Conservation (phyloP, 2,113 vertebrate species). For the Anoura caudifer region DNA sequence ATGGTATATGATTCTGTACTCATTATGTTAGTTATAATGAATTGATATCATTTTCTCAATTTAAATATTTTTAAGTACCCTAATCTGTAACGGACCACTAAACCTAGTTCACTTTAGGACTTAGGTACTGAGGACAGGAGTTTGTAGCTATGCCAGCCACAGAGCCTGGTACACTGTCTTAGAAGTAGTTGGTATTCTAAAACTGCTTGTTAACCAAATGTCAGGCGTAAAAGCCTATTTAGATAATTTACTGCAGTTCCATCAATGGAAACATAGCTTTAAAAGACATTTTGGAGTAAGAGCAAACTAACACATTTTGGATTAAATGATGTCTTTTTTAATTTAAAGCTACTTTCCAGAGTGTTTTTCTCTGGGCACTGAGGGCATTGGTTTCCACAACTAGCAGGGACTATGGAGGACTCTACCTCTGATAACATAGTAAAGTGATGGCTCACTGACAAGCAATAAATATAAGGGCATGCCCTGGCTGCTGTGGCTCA, state of each 20-base stretch:
- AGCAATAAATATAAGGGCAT: background rate
- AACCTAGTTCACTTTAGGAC: slow-evolving; percentile 5
- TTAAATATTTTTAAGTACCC: background rate
- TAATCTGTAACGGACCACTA: slow-evolving; percentile 30
- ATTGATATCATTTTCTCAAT: background rate
- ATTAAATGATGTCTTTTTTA: slow-evolving; percentile 50
- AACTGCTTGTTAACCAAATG: background rate
- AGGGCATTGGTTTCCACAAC: background rate
- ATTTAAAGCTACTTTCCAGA: slow-evolving; percentile 36
- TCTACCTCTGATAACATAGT: slow-evolving; percentile 41
- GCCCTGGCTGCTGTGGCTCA: too few species aligned
- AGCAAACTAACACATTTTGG: slow-evolving; percentile 26
- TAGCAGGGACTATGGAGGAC: background rate
- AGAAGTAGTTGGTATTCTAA: slow-evolving; percentile 9
- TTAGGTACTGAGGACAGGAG: background rate
- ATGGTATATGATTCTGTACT: background rate
- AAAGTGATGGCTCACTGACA: slow-evolving; percentile 26
- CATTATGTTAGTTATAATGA: background rate
- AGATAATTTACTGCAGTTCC: slow-evolving; percentile 31
- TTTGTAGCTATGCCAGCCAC: background rate
- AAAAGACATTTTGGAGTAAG: slow-evolving; percentile 15
- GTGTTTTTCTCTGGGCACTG: slow-evolving; percentile 26
- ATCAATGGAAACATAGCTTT: slow-evolving; percentile 24
- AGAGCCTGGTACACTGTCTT: background rate
- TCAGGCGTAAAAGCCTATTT: background rate